A percentile compares a stretch with the other conserved stretches of the same genome.
phyloP scores from a whole-genome alignment of 2,113 vertebrate species.

The Poeciliopsis turrubarensis region DNA sequence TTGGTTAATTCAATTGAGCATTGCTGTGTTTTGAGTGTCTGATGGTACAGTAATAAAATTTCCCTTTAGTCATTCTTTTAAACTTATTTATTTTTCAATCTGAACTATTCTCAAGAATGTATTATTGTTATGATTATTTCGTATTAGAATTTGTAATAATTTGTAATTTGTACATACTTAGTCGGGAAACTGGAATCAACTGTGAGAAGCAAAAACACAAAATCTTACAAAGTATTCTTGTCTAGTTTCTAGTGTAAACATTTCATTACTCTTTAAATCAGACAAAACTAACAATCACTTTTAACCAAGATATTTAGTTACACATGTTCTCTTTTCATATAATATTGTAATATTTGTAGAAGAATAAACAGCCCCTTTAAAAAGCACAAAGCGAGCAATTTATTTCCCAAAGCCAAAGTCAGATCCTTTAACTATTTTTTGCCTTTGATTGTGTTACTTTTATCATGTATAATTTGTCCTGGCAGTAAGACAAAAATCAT shows the following conservation, averaged over 20 bases:
- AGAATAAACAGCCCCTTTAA: slow-evolving; percentile 41
- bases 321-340: slow-evolving; percentile 47
- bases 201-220: neutral
- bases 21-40: slow-evolving; percentile 53
- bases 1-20: slow-evolving; percentile 69
- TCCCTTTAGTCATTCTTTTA: slow-evolving; percentile 58
- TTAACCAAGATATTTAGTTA: slow-evolving; percentile 39
- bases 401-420: slow-evolving; percentile 36
- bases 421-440: slow-evolving; percentile 51
- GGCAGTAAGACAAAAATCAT: slow-evolving; percentile 49
- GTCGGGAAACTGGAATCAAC: slow-evolving; percentile 13
- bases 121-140: too few species aligned
- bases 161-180: slow-evolving; percentile 11
- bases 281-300: too few species aligned
- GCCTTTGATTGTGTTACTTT: slow-evolving; percentile 68
- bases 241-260: too few species aligned
- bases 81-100: slow-evolving; percentile 41
- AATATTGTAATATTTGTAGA: slow-evolving; percentile 58
- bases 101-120: slow-evolving; percentile 44
- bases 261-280: too few species aligned
- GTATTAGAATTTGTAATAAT: slow-evolving; percentile 25
- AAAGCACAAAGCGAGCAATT: slow-evolving; percentile 29
- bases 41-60: slow-evolving; percentile 49
- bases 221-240: too few species aligned
- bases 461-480: slow-evolving; percentile 67